Base-by-base conservation (phyloP, 2,888 invertebrate genomes). In the Callinectes sapidus region DNA sequence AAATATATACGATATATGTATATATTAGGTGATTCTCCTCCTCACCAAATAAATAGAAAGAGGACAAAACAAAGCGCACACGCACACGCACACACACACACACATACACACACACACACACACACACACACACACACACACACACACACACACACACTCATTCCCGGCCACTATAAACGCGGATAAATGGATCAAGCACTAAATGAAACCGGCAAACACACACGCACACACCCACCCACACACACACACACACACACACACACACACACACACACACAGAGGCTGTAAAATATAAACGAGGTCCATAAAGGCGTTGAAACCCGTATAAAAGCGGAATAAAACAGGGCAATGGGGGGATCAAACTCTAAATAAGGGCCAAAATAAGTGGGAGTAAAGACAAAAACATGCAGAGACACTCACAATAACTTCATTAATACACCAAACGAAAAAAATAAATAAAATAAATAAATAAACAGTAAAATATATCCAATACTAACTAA, bases 211-310 rank as follows among this genome's bases (percentile, higher is more conserved):
- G 28, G 28, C 71, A 71, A 2, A 81, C 32, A 32, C 23, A 81
- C 32, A 77, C 6, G 32, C 71, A 77, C 61, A 61, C 61, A 61
- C 61, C 18, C 61, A 61, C 61, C 18, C 61, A 61, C 61, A 61
- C 61, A 61, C 61, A 61, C 61, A 61, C 71, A 77, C 71, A 61
- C 61, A 61, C 61, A 55, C 55, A 55, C 55, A 55, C 55, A 55
- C 55, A 55, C 55, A 55, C 55, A 55, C 55, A 55, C 55, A 71
- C 66, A 6, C 23, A 71, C 23, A 71, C n/a, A 71, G 28, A 77
- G 35, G 81, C 35, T 13, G 14, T 81, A 81, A 81, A 81, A 81
- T 81, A 81, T 77, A 77, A 81, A 81, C 81, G 81, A 81, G 81
- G 18, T 5, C 16, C 81, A 32, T 35, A 81, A 81, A 81, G 81